Base-by-base conservation (phyloP, 2,113 vertebrate species). In the Hemichromis elongatus region DNA sequence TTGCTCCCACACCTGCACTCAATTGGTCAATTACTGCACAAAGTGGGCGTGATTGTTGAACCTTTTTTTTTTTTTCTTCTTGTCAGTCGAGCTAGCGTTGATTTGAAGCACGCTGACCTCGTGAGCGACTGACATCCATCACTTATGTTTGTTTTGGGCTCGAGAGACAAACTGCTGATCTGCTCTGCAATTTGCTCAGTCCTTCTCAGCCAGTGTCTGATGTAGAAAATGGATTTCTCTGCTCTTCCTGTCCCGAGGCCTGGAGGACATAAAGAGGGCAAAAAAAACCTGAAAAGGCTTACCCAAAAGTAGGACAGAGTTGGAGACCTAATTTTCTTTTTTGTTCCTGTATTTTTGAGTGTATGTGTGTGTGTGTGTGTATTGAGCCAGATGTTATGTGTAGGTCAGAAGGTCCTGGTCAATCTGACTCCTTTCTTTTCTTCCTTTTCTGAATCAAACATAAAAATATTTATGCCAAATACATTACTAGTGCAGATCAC, bases 381-480 rank as follows among this genome's bases (percentile, higher is more conserved):
- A 16, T 75, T 37, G 63, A 57, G 56, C 3, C 68, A 85, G 75
- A 40, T 9, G 3, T 88, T 80, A 90, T 78, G 90, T 86, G 82
- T 80, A 80, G 87, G 91, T 93, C 92, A 91, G 87, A 84, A 92
- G 91, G 89, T 87, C 81, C 35, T 7, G 1, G 59, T 82, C 85
- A 84, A 85, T 90, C 85, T 94, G 92, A 94, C 86, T 16, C 66
- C 28, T 84, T 81, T 88, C 66, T 79, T 59, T 66, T 59, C 59
- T 56, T 53, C 28, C 28, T 80, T 91, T 93, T 86, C 90, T 93
- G 73, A 78, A 54, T 42, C 54, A 50, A 75, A 55, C 57, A 61
- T 53, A 30, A 73, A 50, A 24, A 50, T 50, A 19, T 30, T 50
- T 75, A 75, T 75, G 16, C 0, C 42, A 28, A 19, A 30, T 50